Evolutionary conservation across 2,888 invertebrate genomes (phyloP), one percentile per base, ranked within the genome.

Genomic region (Allolobophora icterica): DNA sequence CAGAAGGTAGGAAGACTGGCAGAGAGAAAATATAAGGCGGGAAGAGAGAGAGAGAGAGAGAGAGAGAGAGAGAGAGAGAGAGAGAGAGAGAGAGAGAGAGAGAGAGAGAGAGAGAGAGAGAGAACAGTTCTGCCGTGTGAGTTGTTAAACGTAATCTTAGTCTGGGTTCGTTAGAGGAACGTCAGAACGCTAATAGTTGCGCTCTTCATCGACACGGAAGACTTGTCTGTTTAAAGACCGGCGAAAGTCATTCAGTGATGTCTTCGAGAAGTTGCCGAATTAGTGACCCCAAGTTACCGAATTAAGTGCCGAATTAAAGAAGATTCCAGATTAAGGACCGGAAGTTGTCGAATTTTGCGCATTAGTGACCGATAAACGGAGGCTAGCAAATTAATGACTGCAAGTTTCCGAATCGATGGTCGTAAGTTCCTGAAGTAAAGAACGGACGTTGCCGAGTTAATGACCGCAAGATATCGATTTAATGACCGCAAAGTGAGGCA

Each of bases 71-170:
- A 83, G 83, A 83, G 83, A 83, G 6, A 83, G 11, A 83, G 83
- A 83, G 83, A 83, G 17, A 83, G 83, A 83, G 6, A 17, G 83
- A 83, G 30, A 83, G 83, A 83, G 30, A 83, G 83, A 83, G 8
- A 84, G n/a, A 84, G n/a, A 84, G 84, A 84, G 13, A 84, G 84
- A 84, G 15, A 84, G 87, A 87, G 35, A 87, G n/a, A 87, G 87
- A 35, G 87, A 87, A 15, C 17, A 0, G 87, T 35, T 15, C 8
- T 24, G 11, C 21, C 19, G 38, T 35, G 30, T 34, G 21, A 21
- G 87, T 87, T 87, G 33, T 35, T 2, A 13, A 15, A 87, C 30
- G 87, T n/a, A 30, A 87, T 1, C 87, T 35, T 35, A 34, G 34
- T 34, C 19, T 0, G 1, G 1, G 19, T 17, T 38, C 13, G 35